These are phyloP conservation scores for Ormyrus rosae DNA, from an alignment of 2,888 invertebrate species.

Conservation along the genomic window DNA sequence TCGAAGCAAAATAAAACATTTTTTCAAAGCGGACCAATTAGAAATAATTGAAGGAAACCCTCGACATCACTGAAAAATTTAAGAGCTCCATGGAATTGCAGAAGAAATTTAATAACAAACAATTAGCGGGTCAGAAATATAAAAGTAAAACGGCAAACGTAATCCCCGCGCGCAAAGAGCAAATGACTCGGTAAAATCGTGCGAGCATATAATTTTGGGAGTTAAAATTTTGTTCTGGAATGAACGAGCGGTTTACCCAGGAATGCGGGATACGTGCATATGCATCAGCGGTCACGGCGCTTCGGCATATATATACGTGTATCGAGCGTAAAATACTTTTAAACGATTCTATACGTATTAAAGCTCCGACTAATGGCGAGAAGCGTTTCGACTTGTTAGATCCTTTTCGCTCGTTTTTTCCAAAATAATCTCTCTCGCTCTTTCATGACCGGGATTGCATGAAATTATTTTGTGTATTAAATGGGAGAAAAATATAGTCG, in stretches of 20 bases:
- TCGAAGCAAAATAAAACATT: no score
- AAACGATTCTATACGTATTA: constrained; percentile 31
- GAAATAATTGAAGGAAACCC: no score
- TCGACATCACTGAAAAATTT: no score
- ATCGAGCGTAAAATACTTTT: constrained; percentile 48
- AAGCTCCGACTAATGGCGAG: background rate
- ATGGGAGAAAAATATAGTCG: no score
- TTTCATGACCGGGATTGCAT: no score
- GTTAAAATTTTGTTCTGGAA: constrained; percentile 47
- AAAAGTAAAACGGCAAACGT: background rate
- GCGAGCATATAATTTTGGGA: constrained; percentile 21
- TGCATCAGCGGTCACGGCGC: constrained; percentile 28
- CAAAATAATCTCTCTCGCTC: no score
- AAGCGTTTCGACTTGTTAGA: constrained; percentile 14
- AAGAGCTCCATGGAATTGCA: no score
- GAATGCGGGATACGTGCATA: constrained; percentile 39
- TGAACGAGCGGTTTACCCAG: constrained; percentile 56
- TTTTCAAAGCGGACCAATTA: no score
- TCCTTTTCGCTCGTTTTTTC: background rate
- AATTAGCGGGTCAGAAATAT: background rate
- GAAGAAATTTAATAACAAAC: background rate
- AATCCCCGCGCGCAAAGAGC: background rate
- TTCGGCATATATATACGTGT: constrained; percentile 10
- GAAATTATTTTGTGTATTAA: no score
- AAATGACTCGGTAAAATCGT: constrained; percentile 26